These are phyloP conservation scores for Numida meleagris DNA, from an alignment of 2,113 vertebrate genomes.

Conservation along the genomic window DNA sequence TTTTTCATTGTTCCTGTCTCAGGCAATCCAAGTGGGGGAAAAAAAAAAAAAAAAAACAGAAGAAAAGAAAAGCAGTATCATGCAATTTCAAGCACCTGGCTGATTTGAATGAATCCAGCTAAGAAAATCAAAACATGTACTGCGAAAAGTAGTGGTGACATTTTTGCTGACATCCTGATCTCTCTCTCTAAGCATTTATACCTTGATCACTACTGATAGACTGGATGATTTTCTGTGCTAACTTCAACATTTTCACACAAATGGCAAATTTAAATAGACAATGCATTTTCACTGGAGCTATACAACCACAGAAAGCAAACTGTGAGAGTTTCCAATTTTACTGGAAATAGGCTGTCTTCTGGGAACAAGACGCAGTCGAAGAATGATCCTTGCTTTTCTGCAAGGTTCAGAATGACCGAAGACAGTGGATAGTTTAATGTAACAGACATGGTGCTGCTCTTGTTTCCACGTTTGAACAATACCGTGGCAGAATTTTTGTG, in stretches of 20 bases:
- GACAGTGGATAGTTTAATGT: neutral
- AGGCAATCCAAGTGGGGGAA: neutral
- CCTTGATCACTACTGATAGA: slow-evolving; percentile 49
- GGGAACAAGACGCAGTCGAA: neutral
- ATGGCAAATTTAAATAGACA: slow-evolving; percentile 51
- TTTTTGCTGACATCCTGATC: slow-evolving; percentile 68
- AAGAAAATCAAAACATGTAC: slow-evolving; percentile 46
- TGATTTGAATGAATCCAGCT: slow-evolving; percentile 32
- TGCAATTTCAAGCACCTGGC: slow-evolving; percentile 43
- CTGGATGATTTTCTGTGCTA: slow-evolving; percentile 51
- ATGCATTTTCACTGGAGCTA: neutral
- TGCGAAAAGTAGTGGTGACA: slow-evolving; percentile 42
- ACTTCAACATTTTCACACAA: slow-evolving; percentile 55
- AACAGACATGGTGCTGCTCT: neutral
- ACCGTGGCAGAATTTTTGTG: neutral
- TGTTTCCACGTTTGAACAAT: neutral
- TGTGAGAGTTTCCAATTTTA: slow-evolving; percentile 6
- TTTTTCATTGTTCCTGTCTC: slow-evolving; percentile 14
- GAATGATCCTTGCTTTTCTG: neutral
- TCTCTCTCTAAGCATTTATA: slow-evolving; percentile 38
- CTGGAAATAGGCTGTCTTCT: slow-evolving; percentile 1
- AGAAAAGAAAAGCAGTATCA: neutral
- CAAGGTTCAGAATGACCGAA: neutral
- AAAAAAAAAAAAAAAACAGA: too few relatives aligned
- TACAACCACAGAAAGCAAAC: neutral